Base-by-base conservation (phyloP, 2,888 invertebrate genomes). In the Lasioglossum zephyrum region DNA sequence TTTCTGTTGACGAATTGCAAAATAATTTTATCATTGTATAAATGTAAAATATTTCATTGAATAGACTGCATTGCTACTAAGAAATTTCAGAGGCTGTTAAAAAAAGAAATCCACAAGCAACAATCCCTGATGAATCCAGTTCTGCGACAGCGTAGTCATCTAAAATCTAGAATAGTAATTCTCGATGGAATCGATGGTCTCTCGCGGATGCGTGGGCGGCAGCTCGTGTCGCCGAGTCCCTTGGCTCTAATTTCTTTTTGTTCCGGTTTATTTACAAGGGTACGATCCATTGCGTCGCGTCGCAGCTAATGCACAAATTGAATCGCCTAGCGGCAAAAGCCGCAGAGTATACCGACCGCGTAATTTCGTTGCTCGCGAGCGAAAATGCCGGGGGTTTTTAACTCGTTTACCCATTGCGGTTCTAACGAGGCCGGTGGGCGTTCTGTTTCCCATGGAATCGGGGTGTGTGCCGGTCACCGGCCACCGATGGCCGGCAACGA, bases 361-460 rank as follows among this genome's bases (percentile, higher is more conserved):
- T 90, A 89, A 90, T 89, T 89, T 87, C 83, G 87, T 88, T 84
- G 81, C 72, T 83, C 81, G 83, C 84, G 69, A 84, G 86, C 73
- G 88, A 88, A 90, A 90, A 89, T 89, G 88, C 83, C 60, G 26
- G n/a, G 75, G 89, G 73, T 89, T 90, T 90, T 90, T 89, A 90
- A 89, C 89, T 84, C 85, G 85, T 89, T 89, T 88, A 89, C 87
- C 76, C 86, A 86, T 88, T 88, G 88, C 84, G 89, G 88, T 84
- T 86, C 87, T 89, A 89, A 89, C 89, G 86, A 89, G 89, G 73
- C 86, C 82, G 70, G 72, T 77, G 75, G 75, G 82, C 79, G 81
- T 66, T 81, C 84, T 85, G 86, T 53, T 53, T 22, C 53, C 53
- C 53, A 53, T 53, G 22, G 53, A 53, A 26, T 26, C 60, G 26